Evolutionary conservation across 2,797 vertebrate species (phyloP), one percentile per base, ranked within the genome.

Genomic region (Tragopan temminckii): DNA sequence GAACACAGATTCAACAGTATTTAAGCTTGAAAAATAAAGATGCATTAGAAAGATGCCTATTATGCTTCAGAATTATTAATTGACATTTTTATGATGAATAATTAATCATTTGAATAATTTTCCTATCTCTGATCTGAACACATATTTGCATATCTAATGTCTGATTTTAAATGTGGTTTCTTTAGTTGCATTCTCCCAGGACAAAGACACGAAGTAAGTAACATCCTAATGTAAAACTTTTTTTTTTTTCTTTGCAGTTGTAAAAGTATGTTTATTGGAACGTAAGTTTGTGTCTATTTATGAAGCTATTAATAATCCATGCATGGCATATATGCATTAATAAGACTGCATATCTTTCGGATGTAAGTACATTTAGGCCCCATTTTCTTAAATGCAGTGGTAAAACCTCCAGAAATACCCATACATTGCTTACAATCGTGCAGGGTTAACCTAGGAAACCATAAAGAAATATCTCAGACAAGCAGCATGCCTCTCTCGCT

Each of bases 41-140:
- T 98, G 97, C 97, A 98, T 98, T 98, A 97, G 97, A 98, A 98
- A 97, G 96, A 98, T 96, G 97, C 97, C 98, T 98, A 98, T 99
- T 98, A 97, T 98, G 98, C 96, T 97, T 98, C 96, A 96, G 98
- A 98, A 99, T 99, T 97, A 99, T 99, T 99, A 99, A 99, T 99
- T 99, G 98, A 99, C 98, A 97, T 98, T 98, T 97, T 98, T 98
- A 98, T 97, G 97, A 98, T 99, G 98, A 99, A 99, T 99, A 98
- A 99, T 99, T 99, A 98, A 99, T 99, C 98, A 98, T 99, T 98
- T 99, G 99, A 99, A 99, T 99, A 99, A 99, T 99, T 99, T 98
- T 98, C 93, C 97, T 98, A 98, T 98, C 98, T 99, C 98, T 99
- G 98, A 99, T 99, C 98, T 99, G 97, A 98, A 99, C 98, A 98